Evolutionary conservation across 2,113 vertebrate genomes (phyloP).

Genomic region (Bubo blakistoni): DNA sequence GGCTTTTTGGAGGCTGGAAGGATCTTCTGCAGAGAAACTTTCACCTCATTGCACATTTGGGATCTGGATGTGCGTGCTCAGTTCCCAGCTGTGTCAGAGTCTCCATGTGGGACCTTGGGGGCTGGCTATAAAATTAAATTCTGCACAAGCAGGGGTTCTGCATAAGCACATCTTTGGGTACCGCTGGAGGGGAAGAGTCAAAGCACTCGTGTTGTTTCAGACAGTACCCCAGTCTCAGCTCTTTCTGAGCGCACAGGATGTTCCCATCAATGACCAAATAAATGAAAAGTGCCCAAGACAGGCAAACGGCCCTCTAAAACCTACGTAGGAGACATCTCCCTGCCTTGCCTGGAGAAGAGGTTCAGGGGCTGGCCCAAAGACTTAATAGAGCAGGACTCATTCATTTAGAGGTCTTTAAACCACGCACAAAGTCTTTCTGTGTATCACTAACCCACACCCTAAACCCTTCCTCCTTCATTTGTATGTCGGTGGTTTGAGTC

Average conservation of each 20-base stretch:
- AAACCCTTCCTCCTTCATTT: neutral
- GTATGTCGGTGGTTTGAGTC: neutral
- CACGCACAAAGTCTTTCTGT: neutral
- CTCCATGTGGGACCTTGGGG: no score
- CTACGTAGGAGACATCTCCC: neutral
- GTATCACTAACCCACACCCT: no score
- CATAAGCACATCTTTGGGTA: neutral
- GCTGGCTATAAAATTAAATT: neutral
- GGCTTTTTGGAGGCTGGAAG: neutral
- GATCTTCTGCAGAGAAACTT: neutral
- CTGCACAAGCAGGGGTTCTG: no score
- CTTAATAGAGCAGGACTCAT: neutral
- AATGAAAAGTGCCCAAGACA: neutral
- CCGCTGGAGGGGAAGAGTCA: neutral
- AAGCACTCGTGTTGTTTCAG: neutral
- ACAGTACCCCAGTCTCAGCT: neutral
- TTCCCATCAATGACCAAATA: neutral
- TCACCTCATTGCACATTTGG: fast-evolving
- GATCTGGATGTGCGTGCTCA: neutral
- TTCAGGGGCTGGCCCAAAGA: neutral
- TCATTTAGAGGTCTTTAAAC: neutral
- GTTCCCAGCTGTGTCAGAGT: neutral
- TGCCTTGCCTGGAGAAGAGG: neutral
- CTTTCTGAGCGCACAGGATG: neutral
- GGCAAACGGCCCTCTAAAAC: neutral